Evolutionary conservation across 2,888 invertebrate species (phyloP).

Genomic region (Orthonevra nobilis): DNA sequence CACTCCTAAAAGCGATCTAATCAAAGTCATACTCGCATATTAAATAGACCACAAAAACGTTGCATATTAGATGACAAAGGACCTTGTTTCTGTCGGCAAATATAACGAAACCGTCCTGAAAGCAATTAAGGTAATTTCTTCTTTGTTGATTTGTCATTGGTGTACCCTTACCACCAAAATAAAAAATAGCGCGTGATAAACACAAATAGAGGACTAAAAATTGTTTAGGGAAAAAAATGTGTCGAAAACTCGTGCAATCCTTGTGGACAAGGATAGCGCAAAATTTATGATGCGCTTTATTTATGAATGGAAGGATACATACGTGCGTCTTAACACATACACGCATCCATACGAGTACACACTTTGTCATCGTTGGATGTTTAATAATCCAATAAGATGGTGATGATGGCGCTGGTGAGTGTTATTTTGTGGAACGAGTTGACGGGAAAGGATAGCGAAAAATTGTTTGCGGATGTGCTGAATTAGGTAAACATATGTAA

Average conservation of each 20-base stretch:
- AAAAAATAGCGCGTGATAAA: background rate
- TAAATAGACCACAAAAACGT: too few relatives aligned
- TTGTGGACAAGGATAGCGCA: constrained; percentile 13
- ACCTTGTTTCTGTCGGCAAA: background rate
- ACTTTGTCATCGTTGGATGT: constrained; percentile 34
- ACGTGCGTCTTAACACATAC: constrained; percentile 32
- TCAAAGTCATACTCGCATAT: too few relatives aligned
- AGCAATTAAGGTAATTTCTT: constrained; percentile 49
- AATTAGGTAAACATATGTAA: constrained; percentile 50
- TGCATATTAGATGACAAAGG: constrained; percentile 31
- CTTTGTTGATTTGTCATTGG: constrained; percentile 31
- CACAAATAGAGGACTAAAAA: background rate
- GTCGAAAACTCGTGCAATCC: constrained; percentile 20
- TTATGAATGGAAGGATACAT: constrained; percentile 65
- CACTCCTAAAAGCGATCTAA: too few relatives aligned
- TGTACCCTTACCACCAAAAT: constrained; percentile 6
- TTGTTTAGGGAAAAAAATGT: constrained; percentile 29
- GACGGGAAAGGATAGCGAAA: background rate
- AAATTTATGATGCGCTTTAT: constrained; percentile 51
- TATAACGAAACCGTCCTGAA: constrained; percentile 19
- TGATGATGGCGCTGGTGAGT: constrained; percentile 18
- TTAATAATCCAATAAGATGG: constrained; percentile 40
- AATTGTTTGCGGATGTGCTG: constrained; percentile 32
- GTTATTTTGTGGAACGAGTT: constrained; percentile 10
- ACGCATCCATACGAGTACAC: background rate